Base-by-base conservation (phyloP, 2,113 vertebrate species). In the Oryzias woworae region DNA sequence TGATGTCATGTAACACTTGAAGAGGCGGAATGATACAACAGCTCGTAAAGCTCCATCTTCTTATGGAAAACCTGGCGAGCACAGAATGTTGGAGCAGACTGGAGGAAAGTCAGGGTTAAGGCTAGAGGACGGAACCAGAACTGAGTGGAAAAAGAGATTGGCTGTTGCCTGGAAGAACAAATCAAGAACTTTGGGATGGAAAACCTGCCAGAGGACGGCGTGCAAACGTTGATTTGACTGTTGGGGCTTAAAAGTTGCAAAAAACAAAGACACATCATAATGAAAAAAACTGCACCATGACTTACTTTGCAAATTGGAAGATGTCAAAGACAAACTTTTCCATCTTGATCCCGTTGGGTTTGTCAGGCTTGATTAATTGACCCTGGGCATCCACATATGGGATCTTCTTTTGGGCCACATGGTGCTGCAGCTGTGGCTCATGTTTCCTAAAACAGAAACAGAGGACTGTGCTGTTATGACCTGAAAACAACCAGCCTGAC, bases 311-410 rank as follows among this genome's bases (percentile, higher is more conserved):
- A 82, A 98, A 99, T 89, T 95, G 96, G 90, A 99, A 98, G 91
- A 99, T 97, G 90, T 99, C 96, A 1, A 98, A 98, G 74, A 98
- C 97, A 2, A 99, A 99, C 75, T 99, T 98, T 80, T 98, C 97
- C 96, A 98, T 98, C 87, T 99, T 98, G 75, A 98, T 96, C 46
- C 96, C 97, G 0, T 99, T 99, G 43, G 97, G 96, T 80, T 98
- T 98, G 77, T 98, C 95, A 0, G 97, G 97, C 66, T 91, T 92
- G 88, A 97, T 75, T 42, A 87, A 78, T n/a, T 90, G 90, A 31
- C 97, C 97, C 49, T 89, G 85, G 20, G 78, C 0, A 53, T 96
- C 90, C 89, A 98, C 89, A 0, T 91, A 92, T 0, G 96, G 94
- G 66, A 98, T 96, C 92, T 98, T 99, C 92, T 98, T 99, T 87